These are phyloP conservation scores for Falco rusticolus DNA, from an alignment of 2,797 vertebrate genomes.

Conservation along the genomic window DNA sequence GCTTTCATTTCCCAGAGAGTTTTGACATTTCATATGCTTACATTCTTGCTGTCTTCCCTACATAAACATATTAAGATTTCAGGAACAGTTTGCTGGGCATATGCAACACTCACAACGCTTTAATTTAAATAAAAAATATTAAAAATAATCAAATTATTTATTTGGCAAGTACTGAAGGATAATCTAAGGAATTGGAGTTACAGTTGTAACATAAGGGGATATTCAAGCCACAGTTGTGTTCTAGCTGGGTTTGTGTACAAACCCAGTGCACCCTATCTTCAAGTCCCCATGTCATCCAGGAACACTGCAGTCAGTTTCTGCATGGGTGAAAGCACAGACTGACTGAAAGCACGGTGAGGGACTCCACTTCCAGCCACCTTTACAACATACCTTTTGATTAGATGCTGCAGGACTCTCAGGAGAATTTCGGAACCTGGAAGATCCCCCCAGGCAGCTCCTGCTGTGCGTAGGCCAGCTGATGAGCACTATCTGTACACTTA, in stretches of 20 bases:
- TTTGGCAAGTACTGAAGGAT: not conserved
- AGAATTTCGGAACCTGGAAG: not conserved
- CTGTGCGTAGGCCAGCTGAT: not conserved
- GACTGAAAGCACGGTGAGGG: not conserved
- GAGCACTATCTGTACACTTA: not conserved
- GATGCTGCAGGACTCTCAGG: not conserved
- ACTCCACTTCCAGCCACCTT: not conserved
- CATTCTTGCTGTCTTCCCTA: not conserved
- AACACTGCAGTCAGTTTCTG: not conserved
- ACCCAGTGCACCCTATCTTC: not conserved
- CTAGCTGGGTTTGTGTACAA: not conserved
- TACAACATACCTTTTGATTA: not conserved
- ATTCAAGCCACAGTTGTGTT: not conserved
- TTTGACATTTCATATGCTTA: not conserved
- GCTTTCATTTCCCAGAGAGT: not conserved
- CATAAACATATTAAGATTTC: not conserved
- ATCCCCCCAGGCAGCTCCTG: not conserved
- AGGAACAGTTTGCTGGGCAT: not conserved
- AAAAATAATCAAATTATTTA: not conserved
- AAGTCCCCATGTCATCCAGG: not conserved
- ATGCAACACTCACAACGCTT: not conserved
- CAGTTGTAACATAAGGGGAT: not conserved
- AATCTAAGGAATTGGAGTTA: not conserved
- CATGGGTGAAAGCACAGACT: not conserved
- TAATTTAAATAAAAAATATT: not conserved